Percentiles rank a stretch among this genome's conserved stretches.
phyloP scores from a whole-genome alignment of 2,888 invertebrate genomes.

The Actias luna region DNA sequence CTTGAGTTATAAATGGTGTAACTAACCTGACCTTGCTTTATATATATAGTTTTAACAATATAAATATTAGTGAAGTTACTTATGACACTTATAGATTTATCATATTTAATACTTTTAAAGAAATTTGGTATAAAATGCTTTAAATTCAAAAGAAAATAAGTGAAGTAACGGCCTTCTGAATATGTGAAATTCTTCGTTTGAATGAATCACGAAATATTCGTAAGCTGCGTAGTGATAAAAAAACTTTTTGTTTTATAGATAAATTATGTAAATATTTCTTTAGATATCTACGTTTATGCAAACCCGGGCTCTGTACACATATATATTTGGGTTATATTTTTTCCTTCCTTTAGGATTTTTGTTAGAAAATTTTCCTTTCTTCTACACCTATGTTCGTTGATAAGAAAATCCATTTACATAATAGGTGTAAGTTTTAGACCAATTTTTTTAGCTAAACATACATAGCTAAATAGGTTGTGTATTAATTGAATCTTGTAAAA shows the following conservation, averaged over 20 bases:
- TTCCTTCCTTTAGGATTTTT: conserved; percentile 11
- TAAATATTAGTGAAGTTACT: too few relatives aligned
- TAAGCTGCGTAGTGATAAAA: conserved; percentile 28
- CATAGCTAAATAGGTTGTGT: neutral
- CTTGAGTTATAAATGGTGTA: too few relatives aligned
- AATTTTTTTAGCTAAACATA: neutral
- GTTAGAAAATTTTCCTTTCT: neutral
- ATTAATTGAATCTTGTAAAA: neutral
- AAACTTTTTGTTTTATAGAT: conserved; percentile 38
- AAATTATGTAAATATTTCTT: conserved; percentile 37
- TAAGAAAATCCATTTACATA: conserved; percentile 7
- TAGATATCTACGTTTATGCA: conserved; percentile 30
- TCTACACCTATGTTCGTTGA: neutral
- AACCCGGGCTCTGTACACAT: conserved; percentile 19
- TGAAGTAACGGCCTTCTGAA: neutral
- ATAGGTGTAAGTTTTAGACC: neutral
- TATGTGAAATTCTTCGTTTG: neutral
- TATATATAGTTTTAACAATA: too few relatives aligned
- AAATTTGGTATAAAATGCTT: too few relatives aligned
- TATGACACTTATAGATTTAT: too few relatives aligned
- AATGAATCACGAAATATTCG: neutral
- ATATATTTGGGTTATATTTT: conserved; percentile 2
- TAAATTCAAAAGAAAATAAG: neutral
- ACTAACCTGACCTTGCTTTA: too few relatives aligned
- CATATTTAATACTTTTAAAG: too few relatives aligned